Conservation (phyloP, 2,797 vertebrate genomes). For the Benthosema pterotum region DNA sequence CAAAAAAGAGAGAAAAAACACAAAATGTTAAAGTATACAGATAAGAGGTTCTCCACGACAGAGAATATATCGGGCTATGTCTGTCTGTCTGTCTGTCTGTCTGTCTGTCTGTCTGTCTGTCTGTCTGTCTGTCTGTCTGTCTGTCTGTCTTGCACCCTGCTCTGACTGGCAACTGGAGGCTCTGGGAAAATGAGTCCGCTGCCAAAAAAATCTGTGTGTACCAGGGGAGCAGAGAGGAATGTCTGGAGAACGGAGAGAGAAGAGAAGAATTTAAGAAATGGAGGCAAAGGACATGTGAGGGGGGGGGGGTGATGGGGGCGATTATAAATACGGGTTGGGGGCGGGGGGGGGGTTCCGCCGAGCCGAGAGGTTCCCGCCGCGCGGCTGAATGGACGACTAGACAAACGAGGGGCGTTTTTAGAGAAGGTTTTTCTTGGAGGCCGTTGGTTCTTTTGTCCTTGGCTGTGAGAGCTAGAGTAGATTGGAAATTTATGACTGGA, state of each 20-base stretch:
- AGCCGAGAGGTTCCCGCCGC: conserved; percentile 48
- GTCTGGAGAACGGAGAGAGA: conserved; percentile 66
- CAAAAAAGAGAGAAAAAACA: too few relatives aligned
- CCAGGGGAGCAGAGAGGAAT: conserved; percentile 72
- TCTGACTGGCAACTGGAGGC: conserved; percentile 56
- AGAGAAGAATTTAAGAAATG: conserved; percentile 66
- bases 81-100: too few relatives aligned
- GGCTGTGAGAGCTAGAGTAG: conserved; percentile 43
- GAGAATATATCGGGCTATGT: too few relatives aligned
- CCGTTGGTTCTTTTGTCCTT: conserved; percentile 48
- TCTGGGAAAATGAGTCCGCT: conserved; percentile 71
- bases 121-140: conserved; percentile 13
- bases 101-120: too few relatives aligned
- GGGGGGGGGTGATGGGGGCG: conserved; percentile 32
- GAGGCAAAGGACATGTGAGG: conserved; percentile 43
- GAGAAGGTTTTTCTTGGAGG: conserved; percentile 33
- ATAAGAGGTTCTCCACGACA: too few relatives aligned
- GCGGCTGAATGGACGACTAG: conserved; percentile 51
- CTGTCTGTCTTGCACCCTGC: conserved; percentile 19
- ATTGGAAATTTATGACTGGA: conserved; percentile 55
- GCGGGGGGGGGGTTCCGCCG: conserved; percentile 18
- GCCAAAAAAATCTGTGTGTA: conserved; percentile 63
- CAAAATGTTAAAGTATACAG: too few relatives aligned
- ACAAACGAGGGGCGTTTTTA: conserved; percentile 45
- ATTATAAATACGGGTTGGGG: conserved; percentile 13